phyloP scores from a whole-genome alignment of 2,888 invertebrate genomes.

The Metellina segmentata region DNA sequence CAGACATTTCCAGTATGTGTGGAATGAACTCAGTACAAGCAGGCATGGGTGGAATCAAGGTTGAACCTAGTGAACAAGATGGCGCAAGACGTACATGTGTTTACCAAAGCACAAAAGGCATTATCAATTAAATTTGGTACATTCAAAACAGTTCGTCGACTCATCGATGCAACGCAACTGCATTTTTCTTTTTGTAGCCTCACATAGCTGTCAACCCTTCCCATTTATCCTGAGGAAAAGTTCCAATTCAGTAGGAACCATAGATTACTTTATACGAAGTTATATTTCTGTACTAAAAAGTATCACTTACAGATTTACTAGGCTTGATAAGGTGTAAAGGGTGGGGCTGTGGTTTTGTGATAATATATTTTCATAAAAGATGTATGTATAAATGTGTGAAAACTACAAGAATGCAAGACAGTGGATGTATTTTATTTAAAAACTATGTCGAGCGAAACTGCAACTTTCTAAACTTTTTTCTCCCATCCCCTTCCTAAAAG shows the following conservation, averaged over 20 bases:
- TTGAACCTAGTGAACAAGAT: constrained; percentile 40
- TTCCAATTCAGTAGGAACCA: constrained; percentile 1
- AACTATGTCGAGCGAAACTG: background rate
- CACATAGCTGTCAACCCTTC: constrained; percentile 61
- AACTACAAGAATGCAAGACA: constrained; percentile 5
- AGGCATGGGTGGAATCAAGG: constrained; percentile 25
- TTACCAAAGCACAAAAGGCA: constrained; percentile 23
- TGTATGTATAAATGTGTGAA: constrained; percentile 32
- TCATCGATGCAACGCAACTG: background rate
- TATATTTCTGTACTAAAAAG: constrained; percentile 43
- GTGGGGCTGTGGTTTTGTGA: constrained; percentile 46
- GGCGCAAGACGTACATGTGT: background rate
- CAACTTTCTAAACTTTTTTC: constrained; percentile 24
- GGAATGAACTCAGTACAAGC: constrained; percentile 12
- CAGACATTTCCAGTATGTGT: constrained; percentile 58
- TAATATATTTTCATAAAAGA: constrained; percentile 57
- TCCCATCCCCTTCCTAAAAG: background rate
- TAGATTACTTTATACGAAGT: constrained; percentile 16
- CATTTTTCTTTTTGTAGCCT: constrained; percentile 21
- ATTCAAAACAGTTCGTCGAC: background rate
- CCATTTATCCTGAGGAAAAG: background rate
- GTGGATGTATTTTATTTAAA: constrained; percentile 39
- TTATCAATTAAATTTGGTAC: background rate
- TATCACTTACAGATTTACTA: constrained; percentile 26
- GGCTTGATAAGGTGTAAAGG: constrained; percentile 1